Evolutionary conservation across 2,888 invertebrate genomes (phyloP).

Genomic region (Leptothorax acervorum): DNA sequence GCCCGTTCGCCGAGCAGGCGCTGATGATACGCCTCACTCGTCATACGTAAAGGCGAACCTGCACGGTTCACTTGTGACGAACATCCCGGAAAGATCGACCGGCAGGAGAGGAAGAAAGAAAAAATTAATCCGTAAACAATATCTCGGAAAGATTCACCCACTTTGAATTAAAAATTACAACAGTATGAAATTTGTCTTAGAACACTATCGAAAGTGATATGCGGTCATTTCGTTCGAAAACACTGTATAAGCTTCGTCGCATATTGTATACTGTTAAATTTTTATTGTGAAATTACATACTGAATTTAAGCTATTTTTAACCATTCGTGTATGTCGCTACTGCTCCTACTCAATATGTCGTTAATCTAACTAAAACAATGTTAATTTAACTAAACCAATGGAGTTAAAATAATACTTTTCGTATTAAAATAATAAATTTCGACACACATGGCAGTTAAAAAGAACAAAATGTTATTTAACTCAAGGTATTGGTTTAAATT

Average conservation of each 20-base stretch:
- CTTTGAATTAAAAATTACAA: neutral
- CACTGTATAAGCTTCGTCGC: neutral
- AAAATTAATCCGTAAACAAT: constrained; percentile 1
- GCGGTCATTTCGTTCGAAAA: neutral
- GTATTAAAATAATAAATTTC: too few relatives aligned
- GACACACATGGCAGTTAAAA: too few relatives aligned
- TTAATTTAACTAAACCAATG: too few relatives aligned
- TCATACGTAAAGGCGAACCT: constrained; percentile 39
- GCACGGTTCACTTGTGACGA: constrained; percentile 42
- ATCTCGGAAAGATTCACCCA: neutral
- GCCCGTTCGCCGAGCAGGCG: constrained; percentile 50
- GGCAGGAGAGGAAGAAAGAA: neutral
- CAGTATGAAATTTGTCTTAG: neutral
- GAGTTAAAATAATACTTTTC: too few relatives aligned
- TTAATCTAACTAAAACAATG: too few relatives aligned
- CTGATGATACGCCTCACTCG: constrained; percentile 67
- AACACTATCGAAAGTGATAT: neutral
- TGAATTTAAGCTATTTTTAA: too few relatives aligned
- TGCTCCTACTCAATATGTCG: too few relatives aligned
- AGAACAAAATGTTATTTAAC: too few relatives aligned
- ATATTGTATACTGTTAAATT: too few relatives aligned
- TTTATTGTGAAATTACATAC: too few relatives aligned
- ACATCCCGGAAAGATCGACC: constrained; percentile 14
- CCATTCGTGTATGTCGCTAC: too few relatives aligned
- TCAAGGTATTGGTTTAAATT: too few relatives aligned